phyloP scores from a whole-genome alignment of 2,888 invertebrate genomes.

The Pterostichus madidus region DNA sequence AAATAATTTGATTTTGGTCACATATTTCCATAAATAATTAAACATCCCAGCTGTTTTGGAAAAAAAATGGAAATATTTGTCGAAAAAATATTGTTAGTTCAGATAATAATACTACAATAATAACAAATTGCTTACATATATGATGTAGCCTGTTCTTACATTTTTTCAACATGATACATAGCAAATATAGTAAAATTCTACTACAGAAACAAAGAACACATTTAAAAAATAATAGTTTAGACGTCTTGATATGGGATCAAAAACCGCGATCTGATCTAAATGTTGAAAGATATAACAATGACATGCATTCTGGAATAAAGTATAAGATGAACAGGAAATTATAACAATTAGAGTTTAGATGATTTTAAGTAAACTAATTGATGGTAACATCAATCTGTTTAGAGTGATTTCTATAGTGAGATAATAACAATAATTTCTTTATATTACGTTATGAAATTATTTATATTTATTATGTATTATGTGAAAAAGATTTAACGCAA shows the following conservation, averaged over 20 bases:
- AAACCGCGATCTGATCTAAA: conserved; percentile 24
- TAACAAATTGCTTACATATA: no score
- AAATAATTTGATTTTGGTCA: not conserved
- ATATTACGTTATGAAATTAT: conserved; percentile 18
- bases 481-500: not conserved
- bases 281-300: conserved; percentile 40
- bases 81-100: not conserved
- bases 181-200: no score
- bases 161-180: no score
- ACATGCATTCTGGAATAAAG: conserved; percentile 35
- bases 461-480: conserved; percentile 30
- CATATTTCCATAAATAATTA: not conserved
- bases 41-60: no score
- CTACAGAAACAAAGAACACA: not conserved
- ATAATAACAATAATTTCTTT: conserved; percentile 54
- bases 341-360: conserved; percentile 54
- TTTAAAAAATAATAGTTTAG: conserved; percentile 11
- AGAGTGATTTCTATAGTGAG: conserved; percentile 60
- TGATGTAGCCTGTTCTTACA: no score
- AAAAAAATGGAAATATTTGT: not conserved
- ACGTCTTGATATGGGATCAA: conserved; percentile 25
- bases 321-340: conserved; percentile 48
- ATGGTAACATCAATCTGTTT: conserved; percentile 27
- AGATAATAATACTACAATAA: not conserved
- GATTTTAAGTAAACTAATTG: conserved; percentile 51